Evolutionary conservation across 2,797 vertebrate genomes (phyloP).

Genomic region (Steatocranus sp.): DNA sequence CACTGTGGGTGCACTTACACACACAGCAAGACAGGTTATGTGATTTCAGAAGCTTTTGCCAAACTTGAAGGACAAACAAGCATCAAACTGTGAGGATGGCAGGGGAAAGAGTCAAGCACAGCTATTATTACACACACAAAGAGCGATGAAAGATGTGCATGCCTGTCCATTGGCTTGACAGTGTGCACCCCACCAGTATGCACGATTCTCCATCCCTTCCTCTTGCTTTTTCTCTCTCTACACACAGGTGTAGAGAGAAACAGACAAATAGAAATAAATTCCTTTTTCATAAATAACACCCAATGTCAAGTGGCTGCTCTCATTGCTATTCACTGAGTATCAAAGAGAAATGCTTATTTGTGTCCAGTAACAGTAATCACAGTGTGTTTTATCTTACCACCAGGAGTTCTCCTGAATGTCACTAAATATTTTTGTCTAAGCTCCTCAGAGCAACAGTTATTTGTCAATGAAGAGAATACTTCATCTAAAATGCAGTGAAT

Average conservation of each 20-base stretch:
- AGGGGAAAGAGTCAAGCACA: slow-evolving; percentile 22
- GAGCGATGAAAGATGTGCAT: slow-evolving; percentile 22
- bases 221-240: not conserved
- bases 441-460: not conserved
- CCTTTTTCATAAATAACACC: not conserved
- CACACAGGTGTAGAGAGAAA: not conserved
- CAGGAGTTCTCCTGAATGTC: not conserved
- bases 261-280: not conserved
- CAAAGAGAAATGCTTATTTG: not conserved
- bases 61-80: slow-evolving; percentile 63
- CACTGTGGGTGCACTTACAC: slow-evolving; percentile 11
- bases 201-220: not conserved
- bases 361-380: not conserved
- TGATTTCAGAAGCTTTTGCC: slow-evolving; percentile 34
- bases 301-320: slow-evolving; percentile 6
- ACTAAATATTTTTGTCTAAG: not conserved
- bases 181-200: slow-evolving; percentile 5
- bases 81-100: slow-evolving; percentile 53
- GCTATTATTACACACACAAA: slow-evolving; percentile 36
- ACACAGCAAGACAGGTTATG: slow-evolving; percentile 29
- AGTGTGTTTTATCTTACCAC: not conserved
- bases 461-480: not conserved
- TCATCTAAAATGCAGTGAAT: not conserved
- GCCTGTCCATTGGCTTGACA: slow-evolving; percentile 11
- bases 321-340: not conserved